Evolutionary conservation across 2,888 invertebrate species (phyloP).

Genomic region (Sarcophaga rosellei): DNA sequence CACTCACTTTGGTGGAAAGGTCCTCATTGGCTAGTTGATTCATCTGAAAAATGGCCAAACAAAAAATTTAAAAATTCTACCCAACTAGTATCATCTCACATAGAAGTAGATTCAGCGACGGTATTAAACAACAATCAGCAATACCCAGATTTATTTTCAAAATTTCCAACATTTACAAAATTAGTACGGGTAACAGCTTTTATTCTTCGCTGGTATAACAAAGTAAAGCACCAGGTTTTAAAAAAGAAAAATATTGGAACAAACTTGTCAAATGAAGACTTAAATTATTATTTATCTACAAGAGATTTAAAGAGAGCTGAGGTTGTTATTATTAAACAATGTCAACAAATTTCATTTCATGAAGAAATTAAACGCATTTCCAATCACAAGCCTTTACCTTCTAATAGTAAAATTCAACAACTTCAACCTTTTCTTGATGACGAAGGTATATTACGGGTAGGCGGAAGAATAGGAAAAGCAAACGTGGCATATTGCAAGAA

Average conservation of each 20-base stretch:
- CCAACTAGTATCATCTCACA: neutral
- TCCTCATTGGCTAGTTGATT: conserved; percentile 3
- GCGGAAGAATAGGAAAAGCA: conserved; percentile 59
- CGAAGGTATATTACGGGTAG: conserved; percentile 15
- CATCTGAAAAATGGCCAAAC: neutral
- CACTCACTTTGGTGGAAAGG: conserved; percentile 26
- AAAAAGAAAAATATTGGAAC: too few species aligned
- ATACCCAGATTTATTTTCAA: neutral
- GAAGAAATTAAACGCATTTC: conserved; percentile 2
- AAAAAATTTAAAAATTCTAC: conserved; percentile 11
- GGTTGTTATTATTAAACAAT: conserved; percentile 3
- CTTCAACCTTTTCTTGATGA: conserved; percentile 54
- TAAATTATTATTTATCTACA: neutral
- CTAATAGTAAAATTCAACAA: conserved; percentile 21
- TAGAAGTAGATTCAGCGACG: neutral
- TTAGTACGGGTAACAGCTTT: neutral
- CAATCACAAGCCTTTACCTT: neutral
- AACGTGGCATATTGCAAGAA: neutral
- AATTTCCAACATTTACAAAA: neutral
- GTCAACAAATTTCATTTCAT: conserved; percentile 31
- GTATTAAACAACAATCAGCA: neutral
- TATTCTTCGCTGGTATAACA: conserved; percentile 1
- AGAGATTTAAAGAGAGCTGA: conserved; percentile 8
- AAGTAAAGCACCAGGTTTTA: neutral
- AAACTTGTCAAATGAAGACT: too few species aligned